Evolutionary conservation across 2,888 invertebrate genomes (phyloP).

Genomic region (Trachelus iudaicus): DNA sequence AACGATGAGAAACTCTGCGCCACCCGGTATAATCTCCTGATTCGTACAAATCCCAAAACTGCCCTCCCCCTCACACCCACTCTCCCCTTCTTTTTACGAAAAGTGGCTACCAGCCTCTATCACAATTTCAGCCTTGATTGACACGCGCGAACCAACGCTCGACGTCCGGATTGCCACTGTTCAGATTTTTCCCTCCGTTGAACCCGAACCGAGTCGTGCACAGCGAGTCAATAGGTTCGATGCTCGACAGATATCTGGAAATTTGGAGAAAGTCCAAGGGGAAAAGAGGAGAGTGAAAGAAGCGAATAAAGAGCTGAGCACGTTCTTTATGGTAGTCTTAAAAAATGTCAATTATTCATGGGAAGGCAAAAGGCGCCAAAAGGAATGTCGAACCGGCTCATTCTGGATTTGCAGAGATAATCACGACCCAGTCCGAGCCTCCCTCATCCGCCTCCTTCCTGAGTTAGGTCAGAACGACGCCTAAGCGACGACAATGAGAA

Average conservation of each 20-base stretch:
- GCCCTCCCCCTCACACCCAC: not conserved
- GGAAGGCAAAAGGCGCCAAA: not conserved
- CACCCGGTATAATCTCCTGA: not conserved
- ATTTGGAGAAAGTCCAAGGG: not conserved
- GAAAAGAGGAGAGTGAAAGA: too few species aligned
- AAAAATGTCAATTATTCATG: not conserved
- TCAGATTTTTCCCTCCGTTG: not conserved
- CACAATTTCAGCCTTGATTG: not conserved
- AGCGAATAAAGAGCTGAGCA: not conserved
- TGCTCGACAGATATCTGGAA: not conserved
- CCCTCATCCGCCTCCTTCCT: slow-evolving; percentile 28
- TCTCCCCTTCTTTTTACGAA: not conserved
- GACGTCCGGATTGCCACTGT: not conserved
- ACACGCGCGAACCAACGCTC: not conserved
- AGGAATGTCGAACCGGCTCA: not conserved
- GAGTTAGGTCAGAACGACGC: slow-evolving; percentile 22
- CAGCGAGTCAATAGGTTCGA: not conserved
- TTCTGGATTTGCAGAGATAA: not conserved
- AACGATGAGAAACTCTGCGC: not conserved
- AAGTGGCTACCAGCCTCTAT: not conserved
- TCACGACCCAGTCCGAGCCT: not conserved
- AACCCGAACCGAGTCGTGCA: not conserved
- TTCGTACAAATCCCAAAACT: not conserved
- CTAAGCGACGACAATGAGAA: slow-evolving; percentile 36
- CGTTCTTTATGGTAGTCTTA: not conserved